Conservation (phyloP, 2,888 invertebrate genomes). For the Tanytarsus gracilentus region DNA sequence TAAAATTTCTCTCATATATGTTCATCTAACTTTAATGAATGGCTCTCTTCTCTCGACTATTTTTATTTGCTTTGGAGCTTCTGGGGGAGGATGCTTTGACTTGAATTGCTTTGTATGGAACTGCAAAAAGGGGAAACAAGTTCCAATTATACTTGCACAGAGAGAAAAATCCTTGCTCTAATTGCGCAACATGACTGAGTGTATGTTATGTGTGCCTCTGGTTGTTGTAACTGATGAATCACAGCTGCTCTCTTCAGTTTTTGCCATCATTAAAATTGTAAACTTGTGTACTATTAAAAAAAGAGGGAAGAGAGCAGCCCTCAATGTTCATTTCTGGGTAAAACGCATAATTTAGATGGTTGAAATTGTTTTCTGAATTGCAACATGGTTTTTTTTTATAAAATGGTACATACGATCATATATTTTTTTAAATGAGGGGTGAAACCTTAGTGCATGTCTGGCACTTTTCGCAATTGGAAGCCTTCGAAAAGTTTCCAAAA, state of each 20-base stretch:
- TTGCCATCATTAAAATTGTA: slow-evolving; percentile 23
- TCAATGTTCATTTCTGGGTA: slow-evolving; percentile 19
- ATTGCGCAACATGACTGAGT: slow-evolving; percentile 24
- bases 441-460: slow-evolving; percentile 8
- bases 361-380: not conserved
- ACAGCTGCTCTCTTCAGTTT: slow-evolving; percentile 28
- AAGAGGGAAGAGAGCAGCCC: not conserved
- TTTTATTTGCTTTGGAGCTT: not conserved
- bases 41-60: not conserved
- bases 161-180: slow-evolving; percentile 1
- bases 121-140: not conserved
- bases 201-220: slow-evolving; percentile 17
- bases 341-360: slow-evolving; percentile 20
- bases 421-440: not conserved
- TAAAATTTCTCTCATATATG: not conserved
- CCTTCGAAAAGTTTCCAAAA: not conserved
- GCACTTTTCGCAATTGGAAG: slow-evolving; percentile 15
- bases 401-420: not conserved
- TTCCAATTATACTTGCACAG: slow-evolving; percentile 6
- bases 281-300: slow-evolving; percentile 7
- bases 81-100: not conserved
- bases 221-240: slow-evolving; percentile 24
- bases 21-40: too few relatives aligned
- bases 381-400: slow-evolving; percentile 15
- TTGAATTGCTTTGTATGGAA: not conserved